phyloP scores from a whole-genome alignment of 2,797 vertebrate genomes.

The Carcharodon carcharias region DNA sequence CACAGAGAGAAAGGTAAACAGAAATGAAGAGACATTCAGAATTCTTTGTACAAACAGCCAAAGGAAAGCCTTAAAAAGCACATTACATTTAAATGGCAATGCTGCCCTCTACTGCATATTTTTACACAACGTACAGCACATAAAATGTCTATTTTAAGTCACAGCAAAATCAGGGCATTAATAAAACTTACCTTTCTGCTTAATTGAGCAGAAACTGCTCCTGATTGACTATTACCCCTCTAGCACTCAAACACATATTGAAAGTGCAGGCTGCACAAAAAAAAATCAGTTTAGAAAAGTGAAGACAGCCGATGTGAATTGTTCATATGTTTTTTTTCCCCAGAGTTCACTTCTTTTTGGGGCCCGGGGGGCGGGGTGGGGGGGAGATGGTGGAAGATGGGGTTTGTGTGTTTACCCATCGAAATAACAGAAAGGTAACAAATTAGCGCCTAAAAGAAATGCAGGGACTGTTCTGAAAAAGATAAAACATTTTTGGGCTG shows the following conservation, averaged over 20 bases:
- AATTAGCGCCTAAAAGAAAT: neutral
- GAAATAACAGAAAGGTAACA: neutral
- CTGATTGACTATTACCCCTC: conserved; percentile 51
- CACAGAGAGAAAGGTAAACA: neutral
- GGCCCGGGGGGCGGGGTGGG: neutral
- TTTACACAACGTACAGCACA: neutral
- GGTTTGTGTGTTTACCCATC: neutral
- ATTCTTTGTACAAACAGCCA: neutral
- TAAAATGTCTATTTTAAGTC: conserved; percentile 4
- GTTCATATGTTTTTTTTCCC: neutral
- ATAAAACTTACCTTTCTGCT: conserved; percentile 44
- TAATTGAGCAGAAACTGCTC: conserved; percentile 55
- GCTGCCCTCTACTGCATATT: conserved; percentile 63
- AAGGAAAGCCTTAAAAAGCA: neutral
- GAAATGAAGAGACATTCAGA: neutral
- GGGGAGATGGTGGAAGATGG: too few relatives aligned
- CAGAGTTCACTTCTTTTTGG: neutral
- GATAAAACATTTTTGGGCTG: too few relatives aligned
- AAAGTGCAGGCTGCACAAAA: neutral
- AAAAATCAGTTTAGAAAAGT: neutral
- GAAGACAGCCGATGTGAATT: neutral
- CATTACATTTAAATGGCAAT: neutral
- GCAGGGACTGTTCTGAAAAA: neutral
- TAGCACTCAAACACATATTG: conserved; percentile 39
- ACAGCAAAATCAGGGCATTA: conserved; percentile 39